Evolutionary conservation across 2,797 vertebrate species (phyloP), one percentile per base, ranked within the genome.

Genomic region (Pipistrellus pygmaeus): DNA sequence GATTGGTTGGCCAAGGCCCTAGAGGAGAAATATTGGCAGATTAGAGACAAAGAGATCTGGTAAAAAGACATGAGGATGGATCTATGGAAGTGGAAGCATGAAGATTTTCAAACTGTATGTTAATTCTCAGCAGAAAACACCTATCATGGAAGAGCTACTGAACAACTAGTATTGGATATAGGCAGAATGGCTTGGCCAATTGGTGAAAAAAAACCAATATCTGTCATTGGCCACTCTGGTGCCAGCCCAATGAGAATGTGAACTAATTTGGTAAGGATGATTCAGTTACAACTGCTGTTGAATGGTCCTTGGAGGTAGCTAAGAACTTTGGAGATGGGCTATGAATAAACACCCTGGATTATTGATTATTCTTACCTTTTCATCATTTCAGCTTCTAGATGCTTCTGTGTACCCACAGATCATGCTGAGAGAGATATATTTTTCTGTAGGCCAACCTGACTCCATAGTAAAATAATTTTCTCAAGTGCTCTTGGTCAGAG

Each of bases 401-500:
- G 69, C 21, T 9, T 90, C 83, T 72, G 41, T 66, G 7, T 64
- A 15, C 32, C 64, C 69, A 90, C 57, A 90, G 46, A 87, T 32
- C 72, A 23, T 85, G 15, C 35, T 80, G n/a, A n/a, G 32, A 27
- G 25, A 64, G 30, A 60, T 46, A 51, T 15, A 48, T 75, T 76
- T 91, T 92, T 92, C 53, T 80, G 11, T 83, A 76, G 76, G 53
- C 62, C n/a, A 95, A 1, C 88, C 32, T 91, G 38, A 93, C 9
- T 85, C 64, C 64, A 12, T 30, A 81, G 20, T 76, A 68, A 93
- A 88, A 85, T 55, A 75, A 2, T 90, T 78, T 92, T 88, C 69
- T 88, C 78, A 66, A n/a, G 77, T 81, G 25, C 44, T 88, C 80
- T 82, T 76, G 48, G 57, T 85, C 82, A 90, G 91, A 78, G 30